Percentiles rank a stretch among this genome's conserved stretches.
phyloP scores from a whole-genome alignment of 2,888 invertebrate genomes.

The Endotricha flammealis region DNA sequence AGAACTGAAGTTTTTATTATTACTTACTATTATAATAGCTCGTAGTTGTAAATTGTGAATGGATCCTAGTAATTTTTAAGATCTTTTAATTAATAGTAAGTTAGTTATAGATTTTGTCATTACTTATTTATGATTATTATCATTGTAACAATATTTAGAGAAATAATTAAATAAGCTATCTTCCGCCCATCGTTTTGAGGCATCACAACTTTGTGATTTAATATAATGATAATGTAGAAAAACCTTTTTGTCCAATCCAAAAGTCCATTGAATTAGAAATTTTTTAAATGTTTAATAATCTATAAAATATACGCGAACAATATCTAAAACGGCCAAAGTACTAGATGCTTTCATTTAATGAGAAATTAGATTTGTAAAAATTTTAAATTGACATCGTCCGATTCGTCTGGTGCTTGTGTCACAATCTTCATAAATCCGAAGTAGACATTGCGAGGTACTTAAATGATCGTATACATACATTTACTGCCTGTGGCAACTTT shows the following conservation, averaged over 20 bases:
- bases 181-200: slow-evolving; percentile 39
- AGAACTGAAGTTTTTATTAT: slow-evolving; percentile 17
- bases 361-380: slow-evolving; percentile 8
- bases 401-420: slow-evolving; percentile 38
- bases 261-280: slow-evolving; percentile 11
- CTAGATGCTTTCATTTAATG: slow-evolving; percentile 8
- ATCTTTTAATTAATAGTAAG: slow-evolving; percentile 43
- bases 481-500: no score
- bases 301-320: neutral
- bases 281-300: slow-evolving; percentile 3
- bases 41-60: slow-evolving; percentile 60
- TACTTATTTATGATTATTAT: slow-evolving; percentile 39
- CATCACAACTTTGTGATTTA: slow-evolving; percentile 41
- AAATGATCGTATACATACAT: no score
- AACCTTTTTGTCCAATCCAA: slow-evolving; percentile 4
- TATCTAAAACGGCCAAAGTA: slow-evolving; percentile 10
- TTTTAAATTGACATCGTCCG: slow-evolving; percentile 32
- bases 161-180: slow-evolving; percentile 22
- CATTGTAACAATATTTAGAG: slow-evolving; percentile 29
- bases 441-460: neutral
- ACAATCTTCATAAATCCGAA: slow-evolving; percentile 13
- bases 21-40: slow-evolving; percentile 24
- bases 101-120: slow-evolving; percentile 31
- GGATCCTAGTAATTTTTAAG: slow-evolving; percentile 65
- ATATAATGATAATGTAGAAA: slow-evolving; percentile 3